Conservation (phyloP, 2,888 invertebrate genomes). For the Pycnomerus fuliginosus region DNA sequence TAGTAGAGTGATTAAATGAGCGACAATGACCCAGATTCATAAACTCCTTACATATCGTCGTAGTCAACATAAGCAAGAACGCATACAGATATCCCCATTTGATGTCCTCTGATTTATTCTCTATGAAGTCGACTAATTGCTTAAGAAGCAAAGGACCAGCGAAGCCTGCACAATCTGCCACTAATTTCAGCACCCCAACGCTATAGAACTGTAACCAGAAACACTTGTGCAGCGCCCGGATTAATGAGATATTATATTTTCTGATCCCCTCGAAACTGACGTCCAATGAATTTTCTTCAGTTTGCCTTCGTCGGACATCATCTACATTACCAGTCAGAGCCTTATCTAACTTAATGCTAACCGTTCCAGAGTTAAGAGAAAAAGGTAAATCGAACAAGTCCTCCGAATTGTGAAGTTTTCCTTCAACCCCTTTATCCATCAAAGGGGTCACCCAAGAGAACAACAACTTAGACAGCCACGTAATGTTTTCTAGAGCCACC, state of each 20-base stretch:
- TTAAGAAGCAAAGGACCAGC: slow-evolving; percentile 87
- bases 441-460: slow-evolving; percentile 88
- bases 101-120: slow-evolving; percentile 67
- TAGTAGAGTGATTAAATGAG: too few relatives aligned
- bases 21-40: too few relatives aligned
- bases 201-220: slow-evolving; percentile 83
- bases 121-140: slow-evolving; percentile 75
- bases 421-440: slow-evolving; percentile 75
- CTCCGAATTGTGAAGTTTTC: slow-evolving; percentile 70
- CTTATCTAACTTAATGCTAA: slow-evolving; percentile 62
- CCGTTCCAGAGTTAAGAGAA: slow-evolving; percentile 60
- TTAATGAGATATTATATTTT: slow-evolving; percentile 56
- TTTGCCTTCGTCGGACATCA: slow-evolving; percentile 39
- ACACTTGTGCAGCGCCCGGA: slow-evolving; percentile 70
- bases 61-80: slow-evolving; percentile 62
- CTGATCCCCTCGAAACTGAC: slow-evolving; percentile 24
- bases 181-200: slow-evolving; percentile 78
- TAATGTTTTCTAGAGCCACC: slow-evolving; percentile 76
- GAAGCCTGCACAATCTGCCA: slow-evolving; percentile 82
- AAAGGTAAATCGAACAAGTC: slow-evolving; percentile 82
- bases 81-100: slow-evolving; percentile 68
- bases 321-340: slow-evolving; percentile 59
- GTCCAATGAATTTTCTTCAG: slow-evolving; percentile 15
- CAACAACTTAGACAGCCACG: slow-evolving; percentile 70
- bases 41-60: slow-evolving; percentile 72